Evolutionary conservation across 2,113 vertebrate species (phyloP), one percentile per base, ranked within the genome.

Genomic region (Nipponia nippon): DNA sequence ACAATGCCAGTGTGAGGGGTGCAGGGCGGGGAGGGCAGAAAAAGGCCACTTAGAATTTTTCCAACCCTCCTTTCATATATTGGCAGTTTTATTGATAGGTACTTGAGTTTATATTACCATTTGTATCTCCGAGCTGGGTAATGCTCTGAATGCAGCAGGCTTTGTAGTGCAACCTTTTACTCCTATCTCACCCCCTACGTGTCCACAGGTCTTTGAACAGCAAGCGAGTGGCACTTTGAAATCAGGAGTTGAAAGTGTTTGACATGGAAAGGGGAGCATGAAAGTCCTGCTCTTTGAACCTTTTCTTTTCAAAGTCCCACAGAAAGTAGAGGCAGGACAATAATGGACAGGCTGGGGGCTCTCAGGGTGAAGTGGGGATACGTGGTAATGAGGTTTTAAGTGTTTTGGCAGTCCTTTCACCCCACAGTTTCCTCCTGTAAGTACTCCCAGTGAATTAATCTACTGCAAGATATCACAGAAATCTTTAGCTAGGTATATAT

Each of bases 201-300:
- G 97, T 98, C 98, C 95, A 95, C 85, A 94, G 97, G 98, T 97
- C 98, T 99, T 99, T 99, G 99, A 99, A 99, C 98, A 98, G 96
- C 96, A 75, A 98, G 98, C 50, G 80, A 98, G 98, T 98, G 98
- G 97, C 98, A 98, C 98, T 99, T 99, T 99, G 99, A 99, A 99
- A 98, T 98, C 98, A 98, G 96, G 95, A 98, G 98, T 99, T 99
- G 98, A 99, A 99, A 99, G 98, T 98, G 96, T 98, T 98, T 95
- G 97, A 98, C 99, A 98, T 97, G 98, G 98, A 98, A 98, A 98
- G 96, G 97, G 96, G 97, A 98, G 98, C 98, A 98, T 98, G 98
- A 98, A 99, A 99, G 98, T 98, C 98, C 97, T 98, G 98, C 98
- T 98, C 99, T 99, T 99, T 99, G 99, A 99, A 99, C 98, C 97